A percentile compares a stretch with the other conserved stretches of the same genome.
Evolutionary conservation across 2,113 vertebrate species (phyloP).

Genomic region (Chauna torquata): DNA sequence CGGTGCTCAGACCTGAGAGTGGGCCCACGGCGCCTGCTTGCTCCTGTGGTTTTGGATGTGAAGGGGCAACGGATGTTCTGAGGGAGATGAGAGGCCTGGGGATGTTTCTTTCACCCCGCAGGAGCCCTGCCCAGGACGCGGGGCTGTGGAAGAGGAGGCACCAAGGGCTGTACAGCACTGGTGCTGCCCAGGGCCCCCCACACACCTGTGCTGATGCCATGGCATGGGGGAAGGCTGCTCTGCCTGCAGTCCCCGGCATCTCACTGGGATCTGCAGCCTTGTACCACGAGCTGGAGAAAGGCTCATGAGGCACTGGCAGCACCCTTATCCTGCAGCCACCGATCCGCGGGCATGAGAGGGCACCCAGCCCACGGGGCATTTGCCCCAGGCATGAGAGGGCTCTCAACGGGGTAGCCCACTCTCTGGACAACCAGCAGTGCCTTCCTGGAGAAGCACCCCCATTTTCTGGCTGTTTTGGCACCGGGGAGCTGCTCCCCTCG

Average conservation of each 20-base stretch:
- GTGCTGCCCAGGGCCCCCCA: too few relatives aligned
- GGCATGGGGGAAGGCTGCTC: rapidly evolving
- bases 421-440: not conserved
- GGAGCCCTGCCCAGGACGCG: not conserved
- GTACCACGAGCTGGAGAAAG: rapidly evolving
- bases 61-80: not conserved
- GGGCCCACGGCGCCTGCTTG: not conserved
- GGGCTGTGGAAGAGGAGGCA: not conserved
- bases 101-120: not conserved
- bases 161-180: too few relatives aligned
- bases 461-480: not conserved
- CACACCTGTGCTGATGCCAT: not conserved
- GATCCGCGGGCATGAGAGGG: not conserved
- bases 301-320: rapidly evolving
- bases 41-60: not conserved
- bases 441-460: not conserved
- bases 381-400: not conserved
- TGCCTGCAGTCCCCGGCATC: rapidly evolving
- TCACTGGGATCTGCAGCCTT: rapidly evolving
- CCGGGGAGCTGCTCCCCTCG: not conserved
- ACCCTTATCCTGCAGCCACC: not conserved
- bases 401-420: not conserved
- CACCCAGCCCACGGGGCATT: not conserved
- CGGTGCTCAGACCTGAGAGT: not conserved
- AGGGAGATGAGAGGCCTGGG: not conserved